These are phyloP conservation scores for Protobothrops mucrosquamatus DNA, from an alignment of 2,113 vertebrate species.

Conservation along the genomic window DNA sequence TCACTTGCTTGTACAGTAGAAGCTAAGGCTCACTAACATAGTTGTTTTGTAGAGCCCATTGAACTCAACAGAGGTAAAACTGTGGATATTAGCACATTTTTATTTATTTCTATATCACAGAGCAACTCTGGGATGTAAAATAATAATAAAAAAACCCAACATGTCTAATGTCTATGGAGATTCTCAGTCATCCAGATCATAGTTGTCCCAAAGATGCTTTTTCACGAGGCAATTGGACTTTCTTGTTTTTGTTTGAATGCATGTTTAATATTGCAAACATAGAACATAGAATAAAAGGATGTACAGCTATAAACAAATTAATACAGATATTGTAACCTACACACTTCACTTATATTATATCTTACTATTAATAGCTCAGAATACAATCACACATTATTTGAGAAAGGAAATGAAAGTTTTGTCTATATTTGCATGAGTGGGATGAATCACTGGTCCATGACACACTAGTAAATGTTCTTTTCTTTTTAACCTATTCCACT, in stretches of 20 bases:
- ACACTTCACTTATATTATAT: not conserved
- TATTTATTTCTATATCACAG: not conserved
- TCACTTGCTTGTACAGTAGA: conserved; percentile 22
- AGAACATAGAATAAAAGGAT: conserved; percentile 1
- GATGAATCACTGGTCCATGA: not conserved
- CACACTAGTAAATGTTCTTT: not conserved
- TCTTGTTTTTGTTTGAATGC: too few species aligned
- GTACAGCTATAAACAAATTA: conserved; percentile 8
- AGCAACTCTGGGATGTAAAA: not conserved
- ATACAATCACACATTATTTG: not conserved
- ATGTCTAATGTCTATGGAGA: not conserved
- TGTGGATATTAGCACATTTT: not conserved
- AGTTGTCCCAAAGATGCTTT: too few species aligned
- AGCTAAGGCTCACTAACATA: not conserved
- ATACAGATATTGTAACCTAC: not conserved
- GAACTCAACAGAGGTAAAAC: conserved; percentile 5
- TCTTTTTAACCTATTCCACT: not conserved
- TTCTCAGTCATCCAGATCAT: too few species aligned
- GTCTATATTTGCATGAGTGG: not conserved
- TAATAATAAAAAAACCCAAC: not conserved
- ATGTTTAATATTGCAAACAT: not conserved
- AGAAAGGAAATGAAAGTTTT: not conserved
- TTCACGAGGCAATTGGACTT: too few species aligned
- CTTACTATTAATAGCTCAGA: not conserved
- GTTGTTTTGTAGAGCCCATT: conserved; percentile 14